Base-by-base conservation (phyloP, 2,888 invertebrate species). In the Rhaphigaster nebulosa region DNA sequence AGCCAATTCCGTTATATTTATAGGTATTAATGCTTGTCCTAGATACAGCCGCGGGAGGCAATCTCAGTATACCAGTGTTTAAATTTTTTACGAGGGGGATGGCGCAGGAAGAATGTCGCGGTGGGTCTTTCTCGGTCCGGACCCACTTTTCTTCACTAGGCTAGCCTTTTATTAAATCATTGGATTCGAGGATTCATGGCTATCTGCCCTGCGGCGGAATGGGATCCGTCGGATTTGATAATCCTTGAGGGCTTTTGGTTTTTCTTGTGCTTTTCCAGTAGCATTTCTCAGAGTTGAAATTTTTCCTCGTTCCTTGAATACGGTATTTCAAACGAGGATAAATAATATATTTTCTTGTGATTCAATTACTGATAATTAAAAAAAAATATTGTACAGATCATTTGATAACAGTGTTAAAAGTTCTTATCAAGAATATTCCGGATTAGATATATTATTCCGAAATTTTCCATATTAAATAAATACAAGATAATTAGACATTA, bases 151-250 rank as follows among this genome's bases (percentile, higher is more conserved):
- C 70, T 76, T 76, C 70, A 76, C 70, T 76, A 76, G 34, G 34
- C 70, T 38, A 20, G 70, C 70, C 70, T 38, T 76, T 76, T 76
- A 76, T 76, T 76, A 76, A 76, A 76, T 76, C 70, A 76, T 76
- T 76, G 70, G 38, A 76, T 38, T 76, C 29, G 10, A 76, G 38
- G 70, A 76, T 76, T 34, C 70, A 76, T 76, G 34, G 38, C 38
- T 23, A 38, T 76, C 38, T 23, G 1, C 29, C 38, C 70, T 38
- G 18, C 6, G 70, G 38, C 29, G 38, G 70, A 38, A 76, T 76
- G 70, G 70, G 23, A 76, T 76, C 8, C 38, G 34, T 76, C 29
- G 6, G 34, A 20, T 8, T 76, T 76, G 70, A 76, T 76, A 76
- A 76, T 76, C 70, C 70, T 76, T 38, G 8, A 20, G 20, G 34